Evolutionary conservation across 35 echinoderm and acorn worm genomes (phyloP).

Genomic region (Ophiothrix spiculata): DNA sequence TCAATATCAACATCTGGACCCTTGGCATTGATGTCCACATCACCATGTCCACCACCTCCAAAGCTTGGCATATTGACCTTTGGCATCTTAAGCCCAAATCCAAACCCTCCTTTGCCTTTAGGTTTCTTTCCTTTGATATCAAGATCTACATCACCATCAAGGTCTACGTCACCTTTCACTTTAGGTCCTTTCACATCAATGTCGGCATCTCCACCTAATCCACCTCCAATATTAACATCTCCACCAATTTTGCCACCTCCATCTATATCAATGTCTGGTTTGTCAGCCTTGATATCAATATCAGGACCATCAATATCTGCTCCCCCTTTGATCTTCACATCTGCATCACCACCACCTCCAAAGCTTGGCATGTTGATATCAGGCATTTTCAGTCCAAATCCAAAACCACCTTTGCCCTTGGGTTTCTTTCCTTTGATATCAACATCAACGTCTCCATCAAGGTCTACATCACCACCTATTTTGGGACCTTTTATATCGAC

Average conservation of each 20-base stretch:
- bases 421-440: conserved; percentile 42
- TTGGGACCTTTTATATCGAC: conserved; percentile 32
- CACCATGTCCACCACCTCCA: conserved; percentile 22
- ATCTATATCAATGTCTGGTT: conserved; percentile 24
- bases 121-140: conserved; percentile 32
- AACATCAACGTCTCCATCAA: conserved; percentile 1
- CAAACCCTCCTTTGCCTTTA: conserved; percentile 10
- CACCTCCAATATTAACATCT: conserved; percentile 36
- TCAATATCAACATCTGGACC: conserved; percentile 36
- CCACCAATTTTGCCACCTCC: not conserved
- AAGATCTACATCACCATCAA: not conserved
- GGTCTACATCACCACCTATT: not conserved
- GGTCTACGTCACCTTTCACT: not conserved
- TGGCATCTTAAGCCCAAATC: conserved; percentile 7
- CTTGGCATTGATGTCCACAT: conserved; percentile 28
- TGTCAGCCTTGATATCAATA: conserved; percentile 11
- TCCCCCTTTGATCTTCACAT: conserved; percentile 13
- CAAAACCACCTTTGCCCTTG: conserved; percentile 40
- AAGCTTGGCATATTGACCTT: conserved; percentile 37
- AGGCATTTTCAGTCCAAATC: conserved; percentile 32
- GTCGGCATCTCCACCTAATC: not conserved
- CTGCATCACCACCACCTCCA: conserved; percentile 26
- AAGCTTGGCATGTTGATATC: conserved; percentile 44
- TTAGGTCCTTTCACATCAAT: conserved; percentile 11
- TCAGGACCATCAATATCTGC: conserved; percentile 15